Evolutionary conservation across 2,797 vertebrate genomes (phyloP), one percentile per base, ranked within the genome.

Genomic region (Spheniscus humboldti): DNA sequence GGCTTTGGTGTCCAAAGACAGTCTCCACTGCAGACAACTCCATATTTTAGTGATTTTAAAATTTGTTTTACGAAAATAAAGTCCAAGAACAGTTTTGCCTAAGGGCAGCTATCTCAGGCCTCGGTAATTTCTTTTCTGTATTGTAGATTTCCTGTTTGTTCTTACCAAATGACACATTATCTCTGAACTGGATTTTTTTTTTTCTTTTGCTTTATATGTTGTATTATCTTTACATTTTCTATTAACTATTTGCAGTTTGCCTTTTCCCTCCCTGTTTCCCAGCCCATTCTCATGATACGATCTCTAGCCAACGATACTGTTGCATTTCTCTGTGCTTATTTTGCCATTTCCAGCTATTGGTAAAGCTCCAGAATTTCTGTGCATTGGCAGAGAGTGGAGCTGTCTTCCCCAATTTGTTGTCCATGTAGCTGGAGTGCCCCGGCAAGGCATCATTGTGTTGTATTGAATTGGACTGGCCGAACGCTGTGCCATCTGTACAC

Each of bases 301-400:
- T 75, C 76, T 68, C 60, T 53, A 84, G 72, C 82, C 62, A 75
- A n/a, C 4, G 4, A 25, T 25, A 17, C 27, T 62, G 8, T 77
- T 91, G 25, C 47, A 88, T 86, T 96, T 75, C 64, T 92, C 57
- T 68, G 25, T 67, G 48, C 76, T 94, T 88, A 67, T 90, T 95
- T 92, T 93, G 43, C 69, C 64, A 72, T 95, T 93, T 95, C 60
- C 69, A 93, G 41, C 62, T 72, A 33, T 37, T 90, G 79, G 30
- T 88, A 80, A 78, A 90, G 64, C 75, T 88, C 87, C 87, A 94
- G 67, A 71, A 78, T 94, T 90, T 91, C 64, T 80, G n/a, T 74
- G 56, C 9, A 0, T 83, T 94, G 88, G 78, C 91, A 86, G 84
- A 60, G 24, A 85, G 71, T 20, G 63, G 86, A 90, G 62, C 75